Conservation (phyloP, 2,113 vertebrate genomes). For the Dromas ardeola region DNA sequence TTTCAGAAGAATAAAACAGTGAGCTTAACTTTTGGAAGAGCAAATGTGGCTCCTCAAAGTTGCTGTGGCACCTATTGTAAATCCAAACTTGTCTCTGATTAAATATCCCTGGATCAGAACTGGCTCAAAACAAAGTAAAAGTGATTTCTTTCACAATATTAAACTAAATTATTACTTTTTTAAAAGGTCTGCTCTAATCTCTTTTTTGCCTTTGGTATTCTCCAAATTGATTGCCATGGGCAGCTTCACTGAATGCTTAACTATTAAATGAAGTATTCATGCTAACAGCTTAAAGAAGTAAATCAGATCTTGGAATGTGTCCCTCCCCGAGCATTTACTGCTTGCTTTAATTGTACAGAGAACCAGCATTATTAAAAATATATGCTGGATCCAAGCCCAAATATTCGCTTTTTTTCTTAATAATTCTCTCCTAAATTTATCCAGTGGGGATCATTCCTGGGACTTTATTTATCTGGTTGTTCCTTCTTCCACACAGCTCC, state of each 20-base stretch:
- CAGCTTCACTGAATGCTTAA: background rate
- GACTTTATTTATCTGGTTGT: background rate
- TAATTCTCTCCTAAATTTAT: background rate
- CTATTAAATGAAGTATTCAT: background rate
- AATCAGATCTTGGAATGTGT: background rate
- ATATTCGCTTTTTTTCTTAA: background rate
- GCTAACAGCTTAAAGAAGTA: background rate
- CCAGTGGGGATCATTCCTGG: background rate
- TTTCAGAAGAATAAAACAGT: conserved; percentile 13
- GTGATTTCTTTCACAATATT: background rate
- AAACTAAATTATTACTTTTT: background rate
- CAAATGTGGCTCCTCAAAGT: background rate
- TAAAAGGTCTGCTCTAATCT: background rate
- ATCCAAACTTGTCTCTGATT: background rate
- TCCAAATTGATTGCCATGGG: background rate
- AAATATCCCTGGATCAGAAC: background rate
- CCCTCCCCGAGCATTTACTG: background rate
- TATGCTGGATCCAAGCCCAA: background rate
- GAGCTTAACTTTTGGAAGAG: background rate
- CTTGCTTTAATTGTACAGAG: background rate
- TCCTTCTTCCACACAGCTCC: background rate
- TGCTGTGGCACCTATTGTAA: background rate
- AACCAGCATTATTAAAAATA: background rate
- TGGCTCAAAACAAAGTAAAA: background rate
- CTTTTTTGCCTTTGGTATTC: background rate